phyloP scores from a whole-genome alignment of 2,113 vertebrate genomes.

The Gavia stellata region DNA sequence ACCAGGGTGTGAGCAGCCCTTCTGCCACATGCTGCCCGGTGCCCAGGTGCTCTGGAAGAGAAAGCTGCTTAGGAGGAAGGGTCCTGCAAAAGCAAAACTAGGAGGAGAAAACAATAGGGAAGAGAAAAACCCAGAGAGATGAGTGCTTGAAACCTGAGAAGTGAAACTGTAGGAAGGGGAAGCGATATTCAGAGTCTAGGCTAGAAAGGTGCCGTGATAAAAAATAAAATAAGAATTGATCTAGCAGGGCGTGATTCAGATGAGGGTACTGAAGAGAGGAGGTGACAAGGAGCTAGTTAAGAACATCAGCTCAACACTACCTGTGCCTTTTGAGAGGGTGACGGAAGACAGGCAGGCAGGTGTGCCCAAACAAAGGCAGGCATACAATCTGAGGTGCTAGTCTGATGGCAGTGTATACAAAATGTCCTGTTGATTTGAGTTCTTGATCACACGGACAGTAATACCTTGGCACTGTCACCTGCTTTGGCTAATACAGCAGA shows the following conservation, averaged over 20 bases:
- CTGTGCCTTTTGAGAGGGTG: not conserved
- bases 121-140: not conserved
- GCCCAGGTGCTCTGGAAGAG: not conserved
- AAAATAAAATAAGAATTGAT: not conserved
- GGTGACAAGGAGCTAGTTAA: not conserved
- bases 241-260: not conserved
- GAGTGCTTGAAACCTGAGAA: not conserved
- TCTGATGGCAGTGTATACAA: not conserved
- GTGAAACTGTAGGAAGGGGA: not conserved
- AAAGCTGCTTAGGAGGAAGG: not conserved
- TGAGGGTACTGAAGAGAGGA: not conserved
- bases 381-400: not conserved
- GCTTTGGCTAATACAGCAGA: not conserved
- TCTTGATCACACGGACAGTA: not conserved
- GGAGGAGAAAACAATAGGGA: not conserved
- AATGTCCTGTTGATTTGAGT: not conserved
- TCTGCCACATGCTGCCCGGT: not conserved
- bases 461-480: fast-evolving
- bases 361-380: not conserved
- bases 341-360: not conserved
- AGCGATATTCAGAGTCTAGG: not conserved
- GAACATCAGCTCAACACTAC: not conserved
- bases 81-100: not conserved
- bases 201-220: not conserved
- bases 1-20: not conserved